These are phyloP conservation scores for Enteromius anoplus DNA, from an alignment of 2,797 vertebrate species.

Conservation along the genomic window DNA sequence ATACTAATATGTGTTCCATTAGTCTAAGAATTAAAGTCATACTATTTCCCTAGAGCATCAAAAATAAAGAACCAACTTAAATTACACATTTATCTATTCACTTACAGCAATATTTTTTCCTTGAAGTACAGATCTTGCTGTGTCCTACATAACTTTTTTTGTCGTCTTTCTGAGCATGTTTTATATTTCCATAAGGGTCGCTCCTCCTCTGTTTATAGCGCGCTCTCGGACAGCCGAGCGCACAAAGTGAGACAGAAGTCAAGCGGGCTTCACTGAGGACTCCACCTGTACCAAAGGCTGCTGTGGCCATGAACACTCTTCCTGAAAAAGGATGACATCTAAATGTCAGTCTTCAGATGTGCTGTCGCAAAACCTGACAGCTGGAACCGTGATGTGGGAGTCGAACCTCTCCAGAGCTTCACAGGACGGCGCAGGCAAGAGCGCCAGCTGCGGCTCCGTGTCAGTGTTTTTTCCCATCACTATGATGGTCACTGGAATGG, in stretches of 20 bases:
- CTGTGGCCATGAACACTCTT: slow-evolving; percentile 35
- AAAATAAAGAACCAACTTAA: not conserved
- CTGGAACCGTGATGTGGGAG: slow-evolving; percentile 70
- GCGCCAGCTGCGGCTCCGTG: slow-evolving; percentile 76
- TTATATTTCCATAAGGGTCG: slow-evolving; percentile 39
- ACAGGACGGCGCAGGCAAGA: slow-evolving; percentile 63
- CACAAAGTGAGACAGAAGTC: slow-evolving; percentile 23
- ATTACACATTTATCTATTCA: not conserved
- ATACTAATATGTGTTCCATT: not conserved
- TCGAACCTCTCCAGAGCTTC: slow-evolving; percentile 69
- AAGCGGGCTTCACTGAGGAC: not conserved
- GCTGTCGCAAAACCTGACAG: slow-evolving; percentile 5
- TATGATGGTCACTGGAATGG: slow-evolving; percentile 93
- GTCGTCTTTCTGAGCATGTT: not conserved
- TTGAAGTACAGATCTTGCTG: not conserved
- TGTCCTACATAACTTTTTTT: not conserved
- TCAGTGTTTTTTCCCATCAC: slow-evolving; percentile 88
- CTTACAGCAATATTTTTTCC: not conserved
- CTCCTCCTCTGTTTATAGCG: slow-evolving; percentile 55
- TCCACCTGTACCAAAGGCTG: slow-evolving; percentile 2
- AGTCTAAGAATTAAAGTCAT: not conserved
- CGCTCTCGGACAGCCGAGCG: slow-evolving; percentile 16
- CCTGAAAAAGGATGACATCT: slow-evolving; percentile 53
- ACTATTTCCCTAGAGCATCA: not conserved
- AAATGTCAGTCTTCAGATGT: slow-evolving; percentile 52